Base-by-base conservation (phyloP, 2,888 invertebrate genomes). In the Nowickia ferox region DNA sequence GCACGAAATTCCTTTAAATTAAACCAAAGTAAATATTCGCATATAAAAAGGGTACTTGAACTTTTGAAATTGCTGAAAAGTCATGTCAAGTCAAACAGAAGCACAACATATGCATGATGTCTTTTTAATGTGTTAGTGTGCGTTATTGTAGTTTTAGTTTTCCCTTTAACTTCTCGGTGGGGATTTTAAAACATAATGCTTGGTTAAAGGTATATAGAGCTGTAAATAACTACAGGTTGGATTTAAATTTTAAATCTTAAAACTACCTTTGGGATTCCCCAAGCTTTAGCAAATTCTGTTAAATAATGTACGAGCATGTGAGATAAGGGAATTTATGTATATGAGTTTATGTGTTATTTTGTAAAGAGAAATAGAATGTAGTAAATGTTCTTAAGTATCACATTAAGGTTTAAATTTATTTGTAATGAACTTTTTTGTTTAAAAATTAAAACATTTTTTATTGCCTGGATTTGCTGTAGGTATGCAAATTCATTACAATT, bases 161-260 rank as follows among this genome's bases (percentile, higher is more conserved):
- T 61, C 38, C 30, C 22, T 19, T 44, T 9, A n/a, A 38, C 17
- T 15, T 22, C n/a, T 22, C 22, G 40, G 10, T 11, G 40, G 48
- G 30, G 38, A 22, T 13, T 48, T 61, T 63, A 13, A 11, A 44
- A 17, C 19, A 19, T 15, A 15, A 22, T 40, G 38, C 19, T 40
- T 51, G 38, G 13, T n/a, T 30, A 44, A 19, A 55, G 55, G 44
- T 53, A 30, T 30, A 66, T 15, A 15, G 66, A 66, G 44, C 5
- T 44, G 30, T 66, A 55, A 76, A 76, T 66, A 53, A 76, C 65
- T 55, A 6, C 3, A 66, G 76, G 10, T n/a, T 44, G 30, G 55
- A 44, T 76, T 63, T 53, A 55, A 65, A 65, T 65, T 76, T 63
- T 53, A 55, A 65, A 65, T 65, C 53, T 42, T 13, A 8, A 74